Base-by-base conservation (phyloP, 2,797 vertebrate species). In the Macroramphosus scolopax region DNA sequence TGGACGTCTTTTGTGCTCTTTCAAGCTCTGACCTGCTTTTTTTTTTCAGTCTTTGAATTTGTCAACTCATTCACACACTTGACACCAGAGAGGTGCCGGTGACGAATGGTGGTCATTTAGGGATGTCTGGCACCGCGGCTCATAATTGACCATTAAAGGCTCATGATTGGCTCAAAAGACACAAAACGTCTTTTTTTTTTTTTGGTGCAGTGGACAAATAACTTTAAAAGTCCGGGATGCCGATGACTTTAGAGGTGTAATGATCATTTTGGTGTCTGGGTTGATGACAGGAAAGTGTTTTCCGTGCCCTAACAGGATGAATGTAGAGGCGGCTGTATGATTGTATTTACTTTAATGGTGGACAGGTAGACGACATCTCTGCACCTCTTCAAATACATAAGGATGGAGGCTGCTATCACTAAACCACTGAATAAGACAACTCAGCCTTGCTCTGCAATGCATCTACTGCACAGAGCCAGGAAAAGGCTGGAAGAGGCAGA, bases 101-200 rank as follows among this genome's bases (percentile, higher is more conserved):
- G 77, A 82, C 47, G 56, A 66, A 80, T 69, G 53, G 60, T 45
- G 26, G 17, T 38, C 70, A 70, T 78, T 70, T 72, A 48, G 55
- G 56, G 51, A 70, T 52, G 72, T 69, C 80, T 81, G 77, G 80
- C 73, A 73, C 81, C 73, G 77, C 81, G 78, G 72, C 56, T 82
- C 83, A 64, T 63, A 52, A 72, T 77, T 65, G 66, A 45, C 72
- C 70, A 73, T 77, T 80, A 81, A 72, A 75, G 48, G 44, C 55
- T 58, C 17, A 4, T 43, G 67, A 77, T 70, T 77, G 63, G 50
- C 68, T 56, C 61, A 31, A 67, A 68, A 77, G 43, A 57, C n/a
- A 6, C 46, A 50, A 51, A 53, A 38, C 12, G n/a, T 35, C 14
- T 13, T 62, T 34, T 42, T 65, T 33, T 74, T 22, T 15, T 62